These are phyloP conservation scores for Myotis myotis DNA, from an alignment of 2,797 vertebrate species.

Conservation along the genomic window DNA sequence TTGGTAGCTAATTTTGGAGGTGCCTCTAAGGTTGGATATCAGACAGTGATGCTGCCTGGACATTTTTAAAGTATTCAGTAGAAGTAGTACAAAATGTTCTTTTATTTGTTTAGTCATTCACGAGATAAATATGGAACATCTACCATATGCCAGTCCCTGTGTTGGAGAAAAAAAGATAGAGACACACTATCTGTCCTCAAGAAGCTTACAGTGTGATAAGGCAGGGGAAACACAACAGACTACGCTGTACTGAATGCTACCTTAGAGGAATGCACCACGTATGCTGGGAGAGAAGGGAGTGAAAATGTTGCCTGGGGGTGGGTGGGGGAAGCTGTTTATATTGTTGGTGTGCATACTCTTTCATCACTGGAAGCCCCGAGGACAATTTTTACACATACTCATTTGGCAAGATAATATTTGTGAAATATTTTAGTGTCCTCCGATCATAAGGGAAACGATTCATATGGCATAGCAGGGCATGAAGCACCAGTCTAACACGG, in stretches of 20 bases:
- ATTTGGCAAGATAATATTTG: constrained; percentile 77
- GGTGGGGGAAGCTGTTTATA: constrained; percentile 51
- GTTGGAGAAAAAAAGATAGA: background rate
- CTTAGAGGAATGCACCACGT: background rate
- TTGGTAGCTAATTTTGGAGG: background rate
- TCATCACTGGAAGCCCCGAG: constrained; percentile 68
- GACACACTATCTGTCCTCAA: constrained; percentile 7
- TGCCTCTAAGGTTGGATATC: background rate
- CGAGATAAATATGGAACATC: background rate
- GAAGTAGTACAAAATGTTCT: background rate
- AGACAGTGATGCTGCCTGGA: background rate
- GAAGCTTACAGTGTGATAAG: background rate
- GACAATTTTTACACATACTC: constrained; percentile 77
- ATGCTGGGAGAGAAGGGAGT: constrained; percentile 43
- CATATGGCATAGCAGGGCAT: constrained; percentile 65
- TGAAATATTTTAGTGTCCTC: constrained; percentile 77
- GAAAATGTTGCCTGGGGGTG: constrained; percentile 54
- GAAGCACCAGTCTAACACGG: constrained; percentile 60
- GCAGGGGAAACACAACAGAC: background rate
- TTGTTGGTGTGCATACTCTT: constrained; percentile 62
- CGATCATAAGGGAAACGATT: constrained; percentile 64
- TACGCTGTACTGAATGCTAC: background rate
- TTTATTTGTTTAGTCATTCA: background rate
- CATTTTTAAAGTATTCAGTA: background rate
- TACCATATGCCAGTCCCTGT: background rate